phyloP scores from a whole-genome alignment of 2,888 invertebrate species.

The Latrodectus elegans region DNA sequence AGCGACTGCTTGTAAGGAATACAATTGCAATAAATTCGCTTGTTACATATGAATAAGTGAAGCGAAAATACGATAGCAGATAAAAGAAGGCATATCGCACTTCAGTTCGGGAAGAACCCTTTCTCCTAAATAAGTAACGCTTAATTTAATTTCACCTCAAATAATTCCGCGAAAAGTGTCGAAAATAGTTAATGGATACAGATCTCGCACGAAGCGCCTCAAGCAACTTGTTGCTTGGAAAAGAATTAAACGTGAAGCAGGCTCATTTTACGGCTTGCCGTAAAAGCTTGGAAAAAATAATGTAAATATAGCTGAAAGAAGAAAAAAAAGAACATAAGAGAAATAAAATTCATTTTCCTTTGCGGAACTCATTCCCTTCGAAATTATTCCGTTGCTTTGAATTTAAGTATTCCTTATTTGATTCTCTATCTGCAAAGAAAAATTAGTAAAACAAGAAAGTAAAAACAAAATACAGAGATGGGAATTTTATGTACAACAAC shows the following conservation, averaged over 20 bases:
- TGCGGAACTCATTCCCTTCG: not conserved
- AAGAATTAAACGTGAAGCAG: not conserved
- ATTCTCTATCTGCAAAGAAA: not conserved
- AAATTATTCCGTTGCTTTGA: slow-evolving; percentile 11
- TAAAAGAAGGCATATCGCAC: not conserved
- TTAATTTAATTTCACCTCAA: slow-evolving; percentile 31
- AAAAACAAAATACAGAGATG: not conserved
- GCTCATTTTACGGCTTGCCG: not conserved
- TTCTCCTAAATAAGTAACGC: not conserved
- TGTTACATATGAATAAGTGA: not conserved
- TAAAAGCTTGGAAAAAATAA: not conserved
- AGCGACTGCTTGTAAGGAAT: too few species aligned
- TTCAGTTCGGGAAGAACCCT: not conserved
- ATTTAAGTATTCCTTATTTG: slow-evolving; percentile 38
- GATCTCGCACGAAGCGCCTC: slow-evolving; percentile 3
- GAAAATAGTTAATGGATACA: slow-evolving; percentile 26
- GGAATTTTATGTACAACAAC: not conserved
- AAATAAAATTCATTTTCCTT: not conserved
- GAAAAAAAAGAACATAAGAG: not conserved
- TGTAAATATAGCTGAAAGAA: not conserved
- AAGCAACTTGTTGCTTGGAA: slow-evolving; percentile 36
- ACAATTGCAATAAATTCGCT: too few species aligned
- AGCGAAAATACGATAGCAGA: not conserved
- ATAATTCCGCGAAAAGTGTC: slow-evolving; percentile 19
- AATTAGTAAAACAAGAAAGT: not conserved